Evolutionary conservation across 2,888 invertebrate genomes (phyloP), one percentile per base, ranked within the genome.

Genomic region (Diarsia rubi): DNA sequence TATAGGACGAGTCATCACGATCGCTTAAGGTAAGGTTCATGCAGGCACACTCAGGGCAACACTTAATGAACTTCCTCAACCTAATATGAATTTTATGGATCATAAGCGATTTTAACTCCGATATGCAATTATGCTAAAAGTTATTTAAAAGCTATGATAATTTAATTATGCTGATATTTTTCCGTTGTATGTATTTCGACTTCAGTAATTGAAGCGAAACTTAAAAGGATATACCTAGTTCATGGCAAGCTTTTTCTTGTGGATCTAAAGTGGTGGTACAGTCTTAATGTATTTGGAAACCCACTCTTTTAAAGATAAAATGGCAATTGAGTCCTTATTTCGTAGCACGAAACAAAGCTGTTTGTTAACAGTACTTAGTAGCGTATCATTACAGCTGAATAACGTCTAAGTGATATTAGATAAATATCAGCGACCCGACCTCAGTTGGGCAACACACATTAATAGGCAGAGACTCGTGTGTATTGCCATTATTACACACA

Each of bases 51-150:
- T 93, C 94, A 94, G 91, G 94, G 94, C 88, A 92, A 88, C 64
- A 69, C 82, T 81, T 93, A 93, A 94, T 93, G 91, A 90, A 92
- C 91, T 93, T 92, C 92, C 92, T 91, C 80, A 60, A 86, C 89
- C 88, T 85, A 88, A 91, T 88, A 92, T 90, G 91, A 92, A 85
- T 85, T 87, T 84, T 74, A 67, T 54, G 42, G 52, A 47, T 44
- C 47, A 66, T 77, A 73, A 65, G 59, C n/a, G 66, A 37, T 79
- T 73, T 81, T 76, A 75, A 57, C 37, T 69, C 45, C 54, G 24
- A 79, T 57, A 31, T 62, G 54, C 71, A 76, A 69, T 80, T 67
- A 67, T 47, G 45, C 63, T 79, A 54, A 69, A 59, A 73, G 31
- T 59, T 66, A 63, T 66, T 78, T 78, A 54, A 73, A 76, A 73